Evolutionary conservation across 1,140 invertebrate genomes (phyloP).

Genomic region (Neodiprion pinetum): DNA sequence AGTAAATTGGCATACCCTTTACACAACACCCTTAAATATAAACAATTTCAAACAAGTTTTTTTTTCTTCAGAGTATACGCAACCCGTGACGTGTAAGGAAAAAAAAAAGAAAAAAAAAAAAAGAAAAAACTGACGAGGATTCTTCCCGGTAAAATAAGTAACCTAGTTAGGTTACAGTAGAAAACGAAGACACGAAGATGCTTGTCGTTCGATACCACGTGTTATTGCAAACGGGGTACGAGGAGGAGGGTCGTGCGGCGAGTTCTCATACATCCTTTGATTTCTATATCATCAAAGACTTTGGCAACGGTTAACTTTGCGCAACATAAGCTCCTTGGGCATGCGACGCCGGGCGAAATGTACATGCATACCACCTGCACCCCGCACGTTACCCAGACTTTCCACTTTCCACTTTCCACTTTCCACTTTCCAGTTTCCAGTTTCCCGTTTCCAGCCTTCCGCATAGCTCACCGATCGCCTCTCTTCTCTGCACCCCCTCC

Average conservation of each 20-base stretch:
- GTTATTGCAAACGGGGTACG: constrained; percentile 8
- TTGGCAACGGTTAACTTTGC: constrained; percentile 23
- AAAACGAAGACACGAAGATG: background rate
- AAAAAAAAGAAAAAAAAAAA: too few species aligned
- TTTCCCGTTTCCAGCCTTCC: background rate
- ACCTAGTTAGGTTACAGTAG: background rate
- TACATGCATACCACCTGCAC: background rate
- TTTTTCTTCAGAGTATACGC: too few species aligned
- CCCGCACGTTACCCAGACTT: background rate
- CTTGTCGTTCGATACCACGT: constrained; percentile 27
- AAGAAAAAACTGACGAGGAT: too few species aligned
- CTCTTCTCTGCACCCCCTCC: background rate
- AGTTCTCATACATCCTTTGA: constrained; percentile 17
- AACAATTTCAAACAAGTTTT: too few species aligned
- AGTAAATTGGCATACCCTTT: too few species aligned
- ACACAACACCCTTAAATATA: too few species aligned
- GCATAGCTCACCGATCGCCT: background rate
- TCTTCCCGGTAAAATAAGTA: background rate
- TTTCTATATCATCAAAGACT: constrained; percentile 27
- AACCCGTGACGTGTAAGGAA: too few species aligned
- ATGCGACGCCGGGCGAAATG: too few species aligned
- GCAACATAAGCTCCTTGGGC: background rate
- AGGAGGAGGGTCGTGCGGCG: constrained; percentile 6
- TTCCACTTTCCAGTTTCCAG: background rate
- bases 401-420: background rate